A percentile compares a stretch with the other conserved stretches of the same genome.
Conservation (phyloP, 2,888 invertebrate species). For the Caradrina clavipalpis region DNA sequence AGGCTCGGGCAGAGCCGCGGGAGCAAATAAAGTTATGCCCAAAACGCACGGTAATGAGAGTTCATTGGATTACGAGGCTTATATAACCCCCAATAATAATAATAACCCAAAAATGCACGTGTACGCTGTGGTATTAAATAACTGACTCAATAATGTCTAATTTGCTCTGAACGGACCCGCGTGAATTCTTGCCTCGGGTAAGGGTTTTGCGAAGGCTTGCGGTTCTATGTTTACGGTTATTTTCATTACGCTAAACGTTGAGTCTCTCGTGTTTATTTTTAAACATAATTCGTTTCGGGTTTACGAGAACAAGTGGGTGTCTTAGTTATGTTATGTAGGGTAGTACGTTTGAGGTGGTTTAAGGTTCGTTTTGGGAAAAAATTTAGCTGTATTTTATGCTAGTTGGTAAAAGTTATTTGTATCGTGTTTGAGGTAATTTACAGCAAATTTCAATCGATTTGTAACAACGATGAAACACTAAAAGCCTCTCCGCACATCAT, state of each 20-base stretch:
- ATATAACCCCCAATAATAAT: constrained; percentile 88
- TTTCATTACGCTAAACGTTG: constrained; percentile 84
- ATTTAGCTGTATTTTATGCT: neutral
- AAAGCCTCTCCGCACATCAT: too few species aligned
- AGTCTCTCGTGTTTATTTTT: constrained; percentile 73
- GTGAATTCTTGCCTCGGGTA: constrained; percentile 72
- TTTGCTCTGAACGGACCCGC: constrained; percentile 73
- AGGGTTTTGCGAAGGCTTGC: constrained; percentile 66
- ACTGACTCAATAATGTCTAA: constrained; percentile 89
- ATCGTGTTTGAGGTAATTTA: neutral
- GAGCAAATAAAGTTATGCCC: constrained; percentile 87
- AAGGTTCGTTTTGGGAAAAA: neutral
- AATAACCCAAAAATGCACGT: constrained; percentile 90
- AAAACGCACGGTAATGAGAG: constrained; percentile 88
- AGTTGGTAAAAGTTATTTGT: too few species aligned
- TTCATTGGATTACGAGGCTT: constrained; percentile 89
- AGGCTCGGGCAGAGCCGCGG: constrained; percentile 80
- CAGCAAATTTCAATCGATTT: neutral
- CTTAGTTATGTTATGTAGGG: constrained; percentile 52
- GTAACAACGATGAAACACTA: too few species aligned
- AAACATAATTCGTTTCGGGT: constrained; percentile 68
- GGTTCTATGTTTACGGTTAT: constrained; percentile 83
- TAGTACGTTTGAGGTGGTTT: constrained; percentile 11
- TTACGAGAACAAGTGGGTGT: constrained; percentile 57
- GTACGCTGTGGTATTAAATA: constrained; percentile 85